Conservation (phyloP, 2,888 invertebrate species). For the Agriopis marginaria region DNA sequence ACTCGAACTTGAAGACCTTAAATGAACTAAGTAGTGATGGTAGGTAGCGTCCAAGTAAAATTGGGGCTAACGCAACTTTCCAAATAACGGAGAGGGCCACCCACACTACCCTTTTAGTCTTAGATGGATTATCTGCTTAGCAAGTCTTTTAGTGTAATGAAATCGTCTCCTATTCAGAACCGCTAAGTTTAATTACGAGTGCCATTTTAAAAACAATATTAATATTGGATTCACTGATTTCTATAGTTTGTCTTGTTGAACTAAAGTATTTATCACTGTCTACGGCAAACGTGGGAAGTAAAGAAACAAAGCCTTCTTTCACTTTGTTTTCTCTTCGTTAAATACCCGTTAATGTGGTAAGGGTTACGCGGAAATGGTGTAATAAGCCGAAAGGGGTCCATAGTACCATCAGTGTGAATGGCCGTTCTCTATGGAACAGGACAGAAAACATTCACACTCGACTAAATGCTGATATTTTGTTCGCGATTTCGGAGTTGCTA, state of each 20-base stretch:
- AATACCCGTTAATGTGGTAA: not conserved
- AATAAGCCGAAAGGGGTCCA: too few species aligned
- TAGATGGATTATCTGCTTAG: slow-evolving; percentile 28
- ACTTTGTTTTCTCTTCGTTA: slow-evolving; percentile 14
- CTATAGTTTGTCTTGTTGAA: slow-evolving; percentile 14
- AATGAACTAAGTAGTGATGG: not conserved
- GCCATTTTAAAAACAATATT: slow-evolving; percentile 9
- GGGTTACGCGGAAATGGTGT: too few species aligned
- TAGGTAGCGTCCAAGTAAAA: slow-evolving; percentile 13
- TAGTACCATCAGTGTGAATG: too few species aligned
- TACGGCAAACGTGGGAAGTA: slow-evolving; percentile 23
- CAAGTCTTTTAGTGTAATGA: slow-evolving; percentile 27
- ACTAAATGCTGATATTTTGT: too few species aligned
- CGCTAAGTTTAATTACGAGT: slow-evolving; percentile 14
- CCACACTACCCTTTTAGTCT: slow-evolving; percentile 27
- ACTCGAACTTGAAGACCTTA: slow-evolving; percentile 9
- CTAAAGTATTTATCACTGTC: slow-evolving; percentile 24
- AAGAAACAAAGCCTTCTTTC: slow-evolving; percentile 30
- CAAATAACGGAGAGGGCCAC: slow-evolving; percentile 26
- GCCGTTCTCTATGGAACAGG: too few species aligned
- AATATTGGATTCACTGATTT: slow-evolving; percentile 13
- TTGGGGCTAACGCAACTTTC: slow-evolving; percentile 19
- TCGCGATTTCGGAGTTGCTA: too few species aligned
- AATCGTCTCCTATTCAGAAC: slow-evolving; percentile 29
- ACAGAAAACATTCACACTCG: too few species aligned